These are phyloP conservation scores for Aleiodes sp. DNA, from an alignment of 1,140 invertebrate genomes.

Conservation along the genomic window DNA sequence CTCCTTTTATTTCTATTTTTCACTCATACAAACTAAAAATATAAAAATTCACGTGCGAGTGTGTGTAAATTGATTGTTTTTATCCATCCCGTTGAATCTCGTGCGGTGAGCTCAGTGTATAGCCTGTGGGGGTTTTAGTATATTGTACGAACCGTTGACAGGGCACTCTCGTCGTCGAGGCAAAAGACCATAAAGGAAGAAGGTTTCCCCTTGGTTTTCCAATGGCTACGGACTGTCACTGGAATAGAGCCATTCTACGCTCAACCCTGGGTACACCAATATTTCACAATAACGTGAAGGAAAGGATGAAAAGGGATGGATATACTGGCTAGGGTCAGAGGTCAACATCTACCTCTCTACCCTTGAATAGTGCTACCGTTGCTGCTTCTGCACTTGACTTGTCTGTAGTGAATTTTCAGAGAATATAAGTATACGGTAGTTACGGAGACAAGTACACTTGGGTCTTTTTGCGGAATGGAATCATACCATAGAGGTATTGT, in stretches of 20 bases:
- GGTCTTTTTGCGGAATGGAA: background rate
- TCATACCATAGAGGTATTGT: too few species aligned
- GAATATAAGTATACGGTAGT: background rate
- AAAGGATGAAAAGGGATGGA: background rate
- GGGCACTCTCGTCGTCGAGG: slow-evolving; percentile 17
- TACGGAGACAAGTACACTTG: background rate
- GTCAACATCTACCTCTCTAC: slow-evolving; percentile 26
- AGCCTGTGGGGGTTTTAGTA: background rate
- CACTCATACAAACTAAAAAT: too few species aligned
- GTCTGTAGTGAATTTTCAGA: background rate
- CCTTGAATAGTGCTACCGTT: background rate
- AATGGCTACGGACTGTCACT: slow-evolving; percentile 31
- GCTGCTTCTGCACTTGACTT: slow-evolving; percentile 1
- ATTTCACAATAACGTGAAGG: slow-evolving; percentile 36
- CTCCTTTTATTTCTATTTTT: too few species aligned
- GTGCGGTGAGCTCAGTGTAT: background rate
- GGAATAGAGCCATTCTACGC: slow-evolving; percentile 32
- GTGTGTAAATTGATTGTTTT: background rate
- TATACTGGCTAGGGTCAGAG: slow-evolving; percentile 19
- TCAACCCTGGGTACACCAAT: slow-evolving; percentile 32
- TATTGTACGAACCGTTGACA: slow-evolving; percentile 17
- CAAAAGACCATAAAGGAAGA: slow-evolving; percentile 27
- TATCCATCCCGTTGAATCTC: slow-evolving; percentile 6
- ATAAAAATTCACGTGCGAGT: too few species aligned
- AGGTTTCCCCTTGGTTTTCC: slow-evolving; percentile 23